Evolutionary conservation across 2,797 vertebrate genomes (phyloP).

Genomic region (Hapalemur alaotrensis): DNA sequence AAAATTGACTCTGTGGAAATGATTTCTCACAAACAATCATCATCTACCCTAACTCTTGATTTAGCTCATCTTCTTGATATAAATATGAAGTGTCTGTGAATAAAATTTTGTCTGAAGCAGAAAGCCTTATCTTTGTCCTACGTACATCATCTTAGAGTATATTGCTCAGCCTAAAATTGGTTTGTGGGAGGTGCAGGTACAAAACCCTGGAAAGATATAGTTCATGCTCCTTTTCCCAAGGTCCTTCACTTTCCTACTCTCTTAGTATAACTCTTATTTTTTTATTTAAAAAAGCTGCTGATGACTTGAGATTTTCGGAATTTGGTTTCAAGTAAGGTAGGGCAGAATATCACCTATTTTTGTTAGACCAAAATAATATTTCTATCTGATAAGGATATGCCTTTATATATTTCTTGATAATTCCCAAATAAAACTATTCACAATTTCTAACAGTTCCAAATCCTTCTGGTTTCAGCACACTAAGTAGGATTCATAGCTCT

Average conservation of each 20-base stretch:
- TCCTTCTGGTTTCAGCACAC: not conserved
- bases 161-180: not conserved
- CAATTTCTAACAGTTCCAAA: not conserved
- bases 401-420: not conserved
- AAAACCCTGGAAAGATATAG: not conserved
- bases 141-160: not conserved
- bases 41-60: not conserved
- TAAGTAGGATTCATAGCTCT: conserved; percentile 9
- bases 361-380: conserved; percentile 19
- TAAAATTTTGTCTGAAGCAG: not conserved
- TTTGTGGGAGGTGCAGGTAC: not conserved
- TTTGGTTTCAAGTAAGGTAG: not conserved
- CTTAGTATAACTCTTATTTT: not conserved
- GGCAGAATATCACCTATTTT: not conserved
- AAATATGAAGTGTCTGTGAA: not conserved
- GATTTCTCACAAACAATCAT: not conserved
- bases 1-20: not conserved
- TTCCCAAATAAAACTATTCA: conserved; percentile 12
- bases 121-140: not conserved
- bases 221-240: not conserved
- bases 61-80: not conserved
- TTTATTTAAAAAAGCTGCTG: not conserved
- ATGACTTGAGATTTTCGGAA: not conserved
- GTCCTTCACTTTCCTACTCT: not conserved
- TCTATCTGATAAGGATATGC: not conserved